Evolutionary conservation across 2,888 invertebrate genomes (phyloP).

Genomic region (Drosophila neonasuta): DNA sequence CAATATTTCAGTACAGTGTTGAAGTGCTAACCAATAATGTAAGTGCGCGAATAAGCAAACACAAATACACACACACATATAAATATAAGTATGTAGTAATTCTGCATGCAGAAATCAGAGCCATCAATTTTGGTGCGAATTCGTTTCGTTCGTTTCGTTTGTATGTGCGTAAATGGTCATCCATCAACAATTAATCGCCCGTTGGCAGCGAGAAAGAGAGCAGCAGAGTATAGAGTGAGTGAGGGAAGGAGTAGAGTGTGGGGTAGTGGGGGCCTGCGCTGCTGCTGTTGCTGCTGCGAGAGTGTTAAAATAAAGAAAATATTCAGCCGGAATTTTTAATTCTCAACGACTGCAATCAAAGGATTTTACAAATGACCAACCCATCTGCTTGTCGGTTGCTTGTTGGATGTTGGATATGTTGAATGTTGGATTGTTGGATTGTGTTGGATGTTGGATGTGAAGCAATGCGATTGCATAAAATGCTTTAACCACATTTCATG

Average conservation of each 20-base stretch:
- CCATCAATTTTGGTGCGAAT: conserved; percentile 41
- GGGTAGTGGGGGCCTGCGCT: not conserved
- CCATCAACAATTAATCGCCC: conserved; percentile 60
- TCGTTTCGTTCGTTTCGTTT: conserved; percentile 12
- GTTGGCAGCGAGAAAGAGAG: conserved; percentile 11
- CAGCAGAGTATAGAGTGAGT: conserved; percentile 4
- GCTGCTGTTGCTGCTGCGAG: not conserved
- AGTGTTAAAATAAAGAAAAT: conserved; percentile 63
- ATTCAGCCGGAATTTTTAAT: conserved; percentile 64
- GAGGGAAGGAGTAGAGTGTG: not conserved
- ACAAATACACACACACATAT: not conserved
- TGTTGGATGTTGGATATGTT: conserved; percentile 31
- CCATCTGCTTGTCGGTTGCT: conserved; percentile 45
- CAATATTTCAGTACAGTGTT: conserved; percentile 8
- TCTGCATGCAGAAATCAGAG: conserved; percentile 24
- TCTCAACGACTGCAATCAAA: conserved; percentile 65
- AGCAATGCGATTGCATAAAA: conserved; percentile 65
- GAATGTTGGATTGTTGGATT: conserved; percentile 16
- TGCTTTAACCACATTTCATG: conserved; percentile 68
- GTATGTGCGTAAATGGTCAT: conserved; percentile 39
- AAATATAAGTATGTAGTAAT: conserved; percentile 5
- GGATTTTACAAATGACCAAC: conserved; percentile 69
- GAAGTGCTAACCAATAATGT: conserved; percentile 3
- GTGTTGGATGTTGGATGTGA: conserved; percentile 29
- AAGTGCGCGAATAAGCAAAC: not conserved